Evolutionary conservation across 1,140 invertebrate species (phyloP), one percentile per base, ranked within the genome.

Genomic region (Hyposmocoma kahamanoa): DNA sequence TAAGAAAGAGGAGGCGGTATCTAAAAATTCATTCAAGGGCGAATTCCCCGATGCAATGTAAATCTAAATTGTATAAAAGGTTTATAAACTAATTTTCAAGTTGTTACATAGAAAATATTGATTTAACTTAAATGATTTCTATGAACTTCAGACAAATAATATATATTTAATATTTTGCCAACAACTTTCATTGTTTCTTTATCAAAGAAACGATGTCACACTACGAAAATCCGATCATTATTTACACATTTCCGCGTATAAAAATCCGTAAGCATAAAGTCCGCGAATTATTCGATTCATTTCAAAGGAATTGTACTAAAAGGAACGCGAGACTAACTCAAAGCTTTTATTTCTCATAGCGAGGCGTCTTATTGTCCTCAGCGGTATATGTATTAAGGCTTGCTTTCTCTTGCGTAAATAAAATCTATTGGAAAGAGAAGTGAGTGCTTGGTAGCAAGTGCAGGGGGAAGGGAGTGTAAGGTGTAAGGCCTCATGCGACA

Each of bases 321-420:
- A 78, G 77, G 70, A 78, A 75, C 57, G 69, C 59, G 65, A 72
- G 73, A 76, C 71, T 81, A 81, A 82, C 77, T 83, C 81, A 83
- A 84, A 84, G 79, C 81, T 84, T 84, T 84, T 84, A 83, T 84
- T 79, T 82, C 73, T 76, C 73, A 72, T 72, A 68, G 62, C 56
- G 68, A 77, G 59, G 69, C 73, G 72, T 67, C 75, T 80, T 79
- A 83, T 84, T 84, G 81, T 84, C 77, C 83, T 76, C 72, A 54
- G 56, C 65, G 77, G 77, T 79, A 77, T 76, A 77, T 81, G 79
- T 85, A 83, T 82, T 80, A 79, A 69, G 76, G 76, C 75, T 77
- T 80, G 77, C 74, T 81, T 81, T 79, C 73, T 83, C 75, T 83
- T 80, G 75, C 73, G 77, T 83, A 82, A 80, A 84, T 83, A 83